These are phyloP conservation scores for Sinella curviseta DNA, from an alignment of 1,140 invertebrate species.

Conservation along the genomic window DNA sequence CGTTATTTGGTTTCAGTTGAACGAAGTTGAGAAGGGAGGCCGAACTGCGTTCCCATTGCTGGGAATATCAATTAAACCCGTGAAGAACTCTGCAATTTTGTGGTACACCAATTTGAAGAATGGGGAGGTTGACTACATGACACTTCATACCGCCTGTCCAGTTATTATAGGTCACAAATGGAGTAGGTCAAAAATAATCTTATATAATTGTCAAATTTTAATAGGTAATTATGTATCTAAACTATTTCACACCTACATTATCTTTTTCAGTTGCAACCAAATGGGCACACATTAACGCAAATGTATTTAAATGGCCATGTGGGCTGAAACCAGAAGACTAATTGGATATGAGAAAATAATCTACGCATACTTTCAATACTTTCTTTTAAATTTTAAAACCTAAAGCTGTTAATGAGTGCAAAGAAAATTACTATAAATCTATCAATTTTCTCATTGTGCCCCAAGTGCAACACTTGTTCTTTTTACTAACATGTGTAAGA, in stretches of 20 bases:
- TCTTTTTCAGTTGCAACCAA: conserved; percentile 35
- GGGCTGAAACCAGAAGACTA: neutral
- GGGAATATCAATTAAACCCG: conserved; percentile 34
- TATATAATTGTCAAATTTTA: no score
- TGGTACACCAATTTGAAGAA: conserved; percentile 38
- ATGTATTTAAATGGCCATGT: conserved; percentile 28
- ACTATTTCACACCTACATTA: no score
- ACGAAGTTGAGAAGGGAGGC: conserved; percentile 25
- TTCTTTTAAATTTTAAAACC: no score
- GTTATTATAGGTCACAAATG: conserved; percentile 41
- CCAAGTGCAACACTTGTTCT: no score
- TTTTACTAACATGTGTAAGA: no score
- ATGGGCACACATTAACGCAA: conserved; percentile 40
- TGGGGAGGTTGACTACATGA: conserved; percentile 29
- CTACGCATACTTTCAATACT: neutral
- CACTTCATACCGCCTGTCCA: conserved; percentile 40
- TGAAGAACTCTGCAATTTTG: conserved; percentile 39
- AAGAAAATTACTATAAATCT: no score
- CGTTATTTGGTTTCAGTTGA: no score
- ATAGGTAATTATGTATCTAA: no score
- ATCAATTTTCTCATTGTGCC: no score
- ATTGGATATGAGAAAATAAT: neutral
- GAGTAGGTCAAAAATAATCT: conserved; percentile 34
- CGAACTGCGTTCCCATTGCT: conserved; percentile 38
- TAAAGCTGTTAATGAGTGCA: no score